A percentile compares a stretch with the other conserved stretches of the same genome.
Evolutionary conservation across 2,113 vertebrate species (phyloP).

Genomic region (Phalacrocorax carbo): DNA sequence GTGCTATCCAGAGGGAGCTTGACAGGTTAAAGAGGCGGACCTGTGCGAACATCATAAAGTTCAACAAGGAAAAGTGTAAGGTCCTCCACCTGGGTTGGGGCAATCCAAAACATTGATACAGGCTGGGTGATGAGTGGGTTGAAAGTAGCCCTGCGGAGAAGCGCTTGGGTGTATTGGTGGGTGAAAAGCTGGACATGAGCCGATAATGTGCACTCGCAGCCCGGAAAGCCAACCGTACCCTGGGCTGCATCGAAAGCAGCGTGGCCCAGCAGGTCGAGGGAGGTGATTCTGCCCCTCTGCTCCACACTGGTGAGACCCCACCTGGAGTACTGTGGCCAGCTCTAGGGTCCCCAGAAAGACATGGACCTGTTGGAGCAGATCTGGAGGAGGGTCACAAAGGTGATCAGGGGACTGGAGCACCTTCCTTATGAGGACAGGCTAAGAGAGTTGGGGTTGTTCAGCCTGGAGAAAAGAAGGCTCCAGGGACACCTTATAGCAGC

Average conservation of each 20-base stretch:
- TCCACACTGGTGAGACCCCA: not conserved
- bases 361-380: rapidly evolving
- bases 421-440: not conserved
- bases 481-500: rapidly evolving
- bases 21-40: not conserved
- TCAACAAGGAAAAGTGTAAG: not conserved
- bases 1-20: not conserved
- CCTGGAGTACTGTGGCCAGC: not conserved
- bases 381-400: not conserved
- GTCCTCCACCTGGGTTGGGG: not conserved
- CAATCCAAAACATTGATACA: not conserved
- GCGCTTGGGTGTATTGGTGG: not conserved
- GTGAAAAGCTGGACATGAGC: not conserved
- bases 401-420: not conserved
- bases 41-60: rapidly evolving
- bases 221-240: not conserved
- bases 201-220: rapidly evolving
- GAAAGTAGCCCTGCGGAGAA: not conserved
- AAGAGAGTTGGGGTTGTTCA: not conserved
- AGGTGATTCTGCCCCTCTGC: not conserved
- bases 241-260: not conserved
- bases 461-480: not conserved
- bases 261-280: not conserved
- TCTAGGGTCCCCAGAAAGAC: not conserved
- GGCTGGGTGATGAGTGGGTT: not conserved